A percentile compares a stretch with the other conserved stretches of the same genome.
Evolutionary conservation across 2,888 invertebrate species (phyloP).

Genomic region (Geotrupes spiniger): DNA sequence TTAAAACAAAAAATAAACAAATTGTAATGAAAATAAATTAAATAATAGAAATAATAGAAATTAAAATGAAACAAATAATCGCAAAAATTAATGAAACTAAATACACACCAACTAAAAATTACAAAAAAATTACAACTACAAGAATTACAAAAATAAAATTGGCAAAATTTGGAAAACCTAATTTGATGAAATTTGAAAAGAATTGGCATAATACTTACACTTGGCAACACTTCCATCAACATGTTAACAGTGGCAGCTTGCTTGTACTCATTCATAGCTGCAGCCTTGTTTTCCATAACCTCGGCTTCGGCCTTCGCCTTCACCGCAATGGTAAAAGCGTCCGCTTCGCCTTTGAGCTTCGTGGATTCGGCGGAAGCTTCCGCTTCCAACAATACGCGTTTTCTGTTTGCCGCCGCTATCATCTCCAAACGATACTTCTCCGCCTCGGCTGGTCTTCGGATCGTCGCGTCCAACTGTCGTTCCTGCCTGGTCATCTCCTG

Average conservation of each 20-base stretch:
- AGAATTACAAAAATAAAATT: too few species aligned
- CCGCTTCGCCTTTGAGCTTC: constrained; percentile 76
- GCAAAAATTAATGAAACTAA: too few species aligned
- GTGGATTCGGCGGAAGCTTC: constrained; percentile 87
- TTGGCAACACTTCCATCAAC: constrained; percentile 87
- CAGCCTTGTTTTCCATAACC: constrained; percentile 91
- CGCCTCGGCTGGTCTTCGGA: constrained; percentile 88
- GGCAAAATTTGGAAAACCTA: too few species aligned
- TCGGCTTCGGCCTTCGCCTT: constrained; percentile 90
- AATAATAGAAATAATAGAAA: too few species aligned
- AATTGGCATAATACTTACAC: constrained; percentile 66
- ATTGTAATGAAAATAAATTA: too few species aligned
- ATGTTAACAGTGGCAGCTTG: constrained; percentile 90
- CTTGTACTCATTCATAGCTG: constrained; percentile 90
- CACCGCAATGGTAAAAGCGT: constrained; percentile 83
- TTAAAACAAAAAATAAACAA: too few species aligned
- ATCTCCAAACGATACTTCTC: constrained; percentile 85
- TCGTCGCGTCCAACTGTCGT: constrained; percentile 82
- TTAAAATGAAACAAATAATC: too few species aligned
- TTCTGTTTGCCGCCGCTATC: constrained; percentile 82
- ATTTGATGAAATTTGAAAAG: too few species aligned
- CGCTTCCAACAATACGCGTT: constrained; percentile 81
- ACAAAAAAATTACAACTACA: too few species aligned
- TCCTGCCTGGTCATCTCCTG: constrained; percentile 88
- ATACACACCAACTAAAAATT: too few species aligned